Evolutionary conservation across 2,113 vertebrate species (phyloP).

Genomic region (Ginglymostoma cirratum): DNA sequence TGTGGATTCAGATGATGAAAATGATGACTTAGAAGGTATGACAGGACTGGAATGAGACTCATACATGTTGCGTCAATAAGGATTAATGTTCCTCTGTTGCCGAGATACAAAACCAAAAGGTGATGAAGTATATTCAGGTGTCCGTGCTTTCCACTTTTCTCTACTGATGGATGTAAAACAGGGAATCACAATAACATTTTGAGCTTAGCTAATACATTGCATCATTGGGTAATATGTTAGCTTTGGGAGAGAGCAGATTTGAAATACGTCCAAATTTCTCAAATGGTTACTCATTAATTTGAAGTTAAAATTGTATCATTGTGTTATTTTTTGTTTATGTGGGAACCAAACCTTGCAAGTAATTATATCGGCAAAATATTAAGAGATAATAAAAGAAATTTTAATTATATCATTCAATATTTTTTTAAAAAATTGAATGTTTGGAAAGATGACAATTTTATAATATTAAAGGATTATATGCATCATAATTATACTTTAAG

Average conservation of each 20-base stretch:
- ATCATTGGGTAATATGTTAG: background rate
- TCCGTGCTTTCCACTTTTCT: background rate
- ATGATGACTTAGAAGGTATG: background rate
- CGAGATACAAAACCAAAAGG: background rate
- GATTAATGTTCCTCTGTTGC: background rate
- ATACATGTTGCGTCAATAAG: background rate
- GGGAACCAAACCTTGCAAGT: background rate
- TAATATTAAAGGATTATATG: background rate
- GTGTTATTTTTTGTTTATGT: background rate
- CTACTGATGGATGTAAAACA: background rate
- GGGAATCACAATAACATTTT: background rate
- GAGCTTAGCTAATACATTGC: background rate
- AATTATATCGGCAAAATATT: background rate
- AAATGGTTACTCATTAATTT: background rate
- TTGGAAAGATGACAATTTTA: background rate
- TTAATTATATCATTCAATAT: background rate
- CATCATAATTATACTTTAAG: background rate
- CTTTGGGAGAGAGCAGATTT: background rate
- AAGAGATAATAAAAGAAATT: background rate
- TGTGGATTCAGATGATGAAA: conserved; percentile 32
- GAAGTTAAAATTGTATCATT: background rate
- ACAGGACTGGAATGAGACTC: background rate
- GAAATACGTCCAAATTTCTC: background rate
- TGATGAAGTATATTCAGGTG: background rate
- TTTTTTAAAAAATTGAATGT: background rate